Evolutionary conservation across 2,888 invertebrate genomes (phyloP), one percentile per base, ranked within the genome.

Genomic region (Sesia bembeciformis): DNA sequence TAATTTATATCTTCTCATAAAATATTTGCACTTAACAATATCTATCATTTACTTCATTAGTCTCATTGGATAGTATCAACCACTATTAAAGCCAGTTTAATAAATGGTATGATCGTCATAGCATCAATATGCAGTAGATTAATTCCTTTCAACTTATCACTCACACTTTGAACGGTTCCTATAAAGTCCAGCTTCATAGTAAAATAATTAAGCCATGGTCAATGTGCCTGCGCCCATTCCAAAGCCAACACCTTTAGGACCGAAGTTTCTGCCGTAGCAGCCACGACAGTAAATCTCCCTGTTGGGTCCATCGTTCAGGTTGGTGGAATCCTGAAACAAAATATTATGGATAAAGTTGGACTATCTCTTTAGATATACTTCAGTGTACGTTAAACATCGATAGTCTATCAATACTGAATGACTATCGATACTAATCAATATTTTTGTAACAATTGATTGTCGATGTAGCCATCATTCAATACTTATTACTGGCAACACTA

Each of bases 201-300:
- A 49, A 53, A 57, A 67, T n/a, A 40, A 40, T 91, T 94, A 96
- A 83, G 95, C 94, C 95, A 95, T 96, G 73, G 96, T 94, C 69
- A 96, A 92, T 76, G 95, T 93, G 81, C 97, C 97, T 79, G 97
- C 97, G 70, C 97, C 97, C 90, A 97, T 91, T 65, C 97, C 97
- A 76, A 93, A 97, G 62, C 97, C 97, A 71, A 96, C 95, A 65
- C 97, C 97, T 78, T 94, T 95, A 46, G 96, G 96, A 55, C 97
- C 97, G 76, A 91, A 97, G 84, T 95, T 94, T 73, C 95, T 93
- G 66, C 94, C 95, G 83, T 97, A 97, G 86, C 97, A 97, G 64
- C 95, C 93, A 78, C 95, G 93, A 90, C 97, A 98, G 91, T 97
- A 98, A 76, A 98, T 96, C 78, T 98, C 96, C 55, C 95, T 95